phyloP scores from a whole-genome alignment of 2,797 vertebrate species.

The Syngnathus acus region DNA sequence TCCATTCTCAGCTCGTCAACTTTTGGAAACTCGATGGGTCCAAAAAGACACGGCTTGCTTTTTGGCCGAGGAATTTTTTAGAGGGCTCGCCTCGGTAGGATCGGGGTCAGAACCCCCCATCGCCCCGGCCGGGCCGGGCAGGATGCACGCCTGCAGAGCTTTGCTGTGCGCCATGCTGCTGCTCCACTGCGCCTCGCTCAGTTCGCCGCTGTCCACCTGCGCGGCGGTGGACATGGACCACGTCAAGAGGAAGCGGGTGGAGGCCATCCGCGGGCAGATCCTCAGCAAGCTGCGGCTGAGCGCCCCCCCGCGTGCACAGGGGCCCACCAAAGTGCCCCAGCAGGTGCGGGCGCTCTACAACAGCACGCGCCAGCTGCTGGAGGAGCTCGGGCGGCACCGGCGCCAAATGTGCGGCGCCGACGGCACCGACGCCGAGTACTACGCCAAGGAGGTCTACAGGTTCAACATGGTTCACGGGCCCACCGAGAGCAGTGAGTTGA shows the following conservation, averaged over 20 bases:
- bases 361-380: slow-evolving; percentile 91
- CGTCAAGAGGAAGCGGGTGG: slow-evolving; percentile 91
- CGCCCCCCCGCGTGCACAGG: slow-evolving; percentile 83
- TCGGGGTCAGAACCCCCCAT: no score
- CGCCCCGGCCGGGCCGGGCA: slow-evolving; percentile 14
- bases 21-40: no score
- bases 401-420: slow-evolving; percentile 88
- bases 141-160: slow-evolving; percentile 81
- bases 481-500: slow-evolving; percentile 88
- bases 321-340: slow-evolving; percentile 81
- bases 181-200: slow-evolving; percentile 75
- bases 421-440: slow-evolving; percentile 93
- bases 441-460: slow-evolving; percentile 96
- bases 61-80: no score
- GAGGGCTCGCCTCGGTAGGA: no score
- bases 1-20: not conserved
- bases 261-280: slow-evolving; percentile 95
- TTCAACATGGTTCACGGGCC: slow-evolving; percentile 92
- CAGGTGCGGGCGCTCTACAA: slow-evolving; percentile 92
- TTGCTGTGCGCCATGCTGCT: slow-evolving; percentile 76
- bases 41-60: no score
- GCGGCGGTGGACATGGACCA: slow-evolving; percentile 93
- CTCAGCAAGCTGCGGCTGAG: slow-evolving; percentile 92
- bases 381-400: slow-evolving; percentile 82
- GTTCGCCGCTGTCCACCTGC: slow-evolving; percentile 83